A percentile compares a stretch with the other conserved stretches of the same genome.
phyloP scores from a whole-genome alignment of 2,797 vertebrate species.

The Acanthornis magna region DNA sequence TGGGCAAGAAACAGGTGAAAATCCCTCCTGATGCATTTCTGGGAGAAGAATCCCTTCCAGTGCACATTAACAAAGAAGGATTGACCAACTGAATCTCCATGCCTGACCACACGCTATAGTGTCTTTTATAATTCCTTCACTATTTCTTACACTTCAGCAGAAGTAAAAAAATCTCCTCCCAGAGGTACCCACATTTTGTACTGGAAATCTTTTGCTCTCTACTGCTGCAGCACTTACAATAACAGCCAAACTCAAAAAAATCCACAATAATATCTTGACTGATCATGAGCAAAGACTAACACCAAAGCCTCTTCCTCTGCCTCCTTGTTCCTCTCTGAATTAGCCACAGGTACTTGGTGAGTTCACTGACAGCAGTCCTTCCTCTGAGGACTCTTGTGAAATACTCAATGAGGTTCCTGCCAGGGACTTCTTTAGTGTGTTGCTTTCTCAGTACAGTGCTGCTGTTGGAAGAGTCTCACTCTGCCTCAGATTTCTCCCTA shows the following conservation, averaged over 20 bases:
- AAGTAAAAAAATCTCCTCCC: not conserved
- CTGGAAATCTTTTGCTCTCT: not conserved
- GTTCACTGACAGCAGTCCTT: not conserved
- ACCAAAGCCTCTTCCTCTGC: not conserved
- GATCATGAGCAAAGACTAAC: not conserved
- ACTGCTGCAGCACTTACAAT: not conserved
- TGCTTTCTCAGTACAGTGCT: not conserved
- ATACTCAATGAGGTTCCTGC: not conserved
- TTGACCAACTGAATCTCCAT: fast-evolving
- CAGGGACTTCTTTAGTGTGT: not conserved
- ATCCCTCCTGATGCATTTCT: not conserved
- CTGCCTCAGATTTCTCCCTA: not conserved
- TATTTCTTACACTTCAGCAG: not conserved
- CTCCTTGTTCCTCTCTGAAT: not conserved
- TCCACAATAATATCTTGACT: not conserved
- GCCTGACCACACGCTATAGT: not conserved
- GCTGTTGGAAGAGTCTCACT: not conserved
- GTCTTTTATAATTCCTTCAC: not conserved
- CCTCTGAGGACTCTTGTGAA: not conserved
- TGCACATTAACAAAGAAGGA: not conserved
- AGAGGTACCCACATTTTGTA: not conserved
- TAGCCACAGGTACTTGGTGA: not conserved
- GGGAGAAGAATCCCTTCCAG: not conserved
- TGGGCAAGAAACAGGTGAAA: not conserved
- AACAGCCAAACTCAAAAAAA: not conserved